Evolutionary conservation across 2,113 vertebrate species (phyloP), one percentile per base, ranked within the genome.

Genomic region (Sakesphorus luctuosus): DNA sequence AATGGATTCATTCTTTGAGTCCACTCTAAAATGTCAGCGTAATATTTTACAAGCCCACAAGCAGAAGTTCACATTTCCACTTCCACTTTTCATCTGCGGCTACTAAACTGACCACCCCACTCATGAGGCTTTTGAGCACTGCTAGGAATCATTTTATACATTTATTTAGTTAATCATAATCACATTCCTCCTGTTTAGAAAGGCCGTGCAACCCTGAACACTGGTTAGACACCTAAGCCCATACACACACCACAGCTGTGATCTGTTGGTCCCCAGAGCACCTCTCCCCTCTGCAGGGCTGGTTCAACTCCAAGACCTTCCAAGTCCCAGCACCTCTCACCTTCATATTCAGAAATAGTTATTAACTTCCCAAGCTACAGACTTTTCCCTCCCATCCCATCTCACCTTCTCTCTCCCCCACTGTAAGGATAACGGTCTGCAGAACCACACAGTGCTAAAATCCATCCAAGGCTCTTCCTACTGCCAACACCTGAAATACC

Each of bases 351-450:
- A 59, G 28, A 69, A 92, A 61, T 1, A 46, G 11, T 61, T 25
- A 36, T 7, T 23, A 49, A 23, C 4, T 53, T 43, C 13, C 25
- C 73, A 72, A 46, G 49, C 11, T 6, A 16, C 10, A 79, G 13
- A 23, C 8, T 35, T 81, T 52, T 82, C n/a, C 25, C 35, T 8
- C 25, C 35, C 23, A 24, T 18, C 36, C 26, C 1, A 0, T 1
- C 31, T 18, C 10, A 3, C 8, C 40, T 28, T 20, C 14, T 76
- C 16, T 14, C 40, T 43, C 47, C 26, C 38, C 33, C 11, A 7
- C 19, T 6, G 10, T 4, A 53, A 58, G 12, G 18, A 6, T 52
- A 59, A 40, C 0, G 0, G 10, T 9, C 69, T 49, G 59, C 40
- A 77, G 58, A 61, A 66, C 8, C 6, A n/a, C 0, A 1, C 1